Base-by-base conservation (phyloP, 2,888 invertebrate species). In the Harpagoxenus sublaevis region DNA sequence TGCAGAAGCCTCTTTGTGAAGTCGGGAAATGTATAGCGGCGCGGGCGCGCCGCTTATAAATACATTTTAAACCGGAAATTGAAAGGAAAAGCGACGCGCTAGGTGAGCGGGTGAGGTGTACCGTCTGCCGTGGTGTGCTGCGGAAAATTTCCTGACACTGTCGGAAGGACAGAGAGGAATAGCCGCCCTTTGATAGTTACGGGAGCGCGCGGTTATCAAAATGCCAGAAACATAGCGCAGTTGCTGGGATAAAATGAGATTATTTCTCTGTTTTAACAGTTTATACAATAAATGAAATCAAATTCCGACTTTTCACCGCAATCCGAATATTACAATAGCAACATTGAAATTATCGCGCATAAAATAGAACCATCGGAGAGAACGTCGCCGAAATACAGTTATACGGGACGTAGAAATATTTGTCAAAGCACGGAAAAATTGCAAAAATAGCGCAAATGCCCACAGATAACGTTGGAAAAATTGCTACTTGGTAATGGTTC, bases 401-500 rank as follows among this genome's bases (percentile, higher is more conserved):
- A 23, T 23, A 23, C 23, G 23, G 31, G 18, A 4, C 10, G 31
- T 45, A 3, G 12, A 31, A 28, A 53, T 48, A 60, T 71, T 79
- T 39, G 45, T 18, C n/a, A 45, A 57, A 39, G 35, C 35, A 35
- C 12, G 71, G 15, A 42, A 23, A 42, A 62, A 45, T 28, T 57
- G 45, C 57, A 35, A 57, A 71, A 79, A 71, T 71, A 71, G 35
- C 18, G 28, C 39, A 39, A 35, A 60, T 39, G 23, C 4, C 35
- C 23, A 23, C 23, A 23, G 48, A 42, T 68, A 77, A 77, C 60
- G 66, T 51, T 23, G 51, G 60, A 60, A 83, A 83, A 77, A 77
- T 83, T 68, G 66, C 66, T 60, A 66, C 77, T 42, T 77, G 87
- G 68, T 83, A 83, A 71, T 62, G 73, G 23, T 65, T 84, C 73